A percentile compares a stretch with the other conserved stretches of the same genome.
These are phyloP conservation scores for Champsocephalus gunnari DNA, from an alignment of 2,797 vertebrate species.

Conservation along the genomic window DNA sequence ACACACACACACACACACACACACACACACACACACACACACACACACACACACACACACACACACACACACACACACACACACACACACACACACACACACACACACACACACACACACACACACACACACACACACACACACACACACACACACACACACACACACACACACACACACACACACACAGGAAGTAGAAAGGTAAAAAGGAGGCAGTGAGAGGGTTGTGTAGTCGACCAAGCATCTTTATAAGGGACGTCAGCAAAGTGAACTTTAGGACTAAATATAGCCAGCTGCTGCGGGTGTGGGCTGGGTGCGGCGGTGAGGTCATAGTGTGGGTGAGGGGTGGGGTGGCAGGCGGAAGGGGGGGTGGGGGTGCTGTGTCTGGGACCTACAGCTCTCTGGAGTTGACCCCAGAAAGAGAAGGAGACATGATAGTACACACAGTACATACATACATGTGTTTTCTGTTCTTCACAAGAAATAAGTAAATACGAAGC, in stretches of 20 bases:
- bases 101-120: too few species aligned
- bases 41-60: not conserved
- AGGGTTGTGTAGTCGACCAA: conserved; percentile 24
- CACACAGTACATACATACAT: not conserved
- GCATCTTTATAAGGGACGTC: conserved; percentile 52
- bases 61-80: too few species aligned
- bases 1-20: too few species aligned
- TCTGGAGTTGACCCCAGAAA: conserved; percentile 59
- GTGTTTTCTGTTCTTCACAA: not conserved
- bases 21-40: too few species aligned
- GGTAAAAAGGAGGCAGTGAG: not conserved
- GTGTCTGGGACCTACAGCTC: conserved; percentile 44
- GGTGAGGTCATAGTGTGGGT: conserved; percentile 78
- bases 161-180: too few species aligned
- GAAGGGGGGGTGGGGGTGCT: conserved; percentile 41
- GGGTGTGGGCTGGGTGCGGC: conserved; percentile 73
- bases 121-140: too few species aligned
- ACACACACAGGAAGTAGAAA: too few species aligned
- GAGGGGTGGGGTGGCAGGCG: conserved; percentile 41
- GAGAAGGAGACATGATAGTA: conserved; percentile 21
- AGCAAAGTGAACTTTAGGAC: conserved; percentile 56
- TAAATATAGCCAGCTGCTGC: conserved; percentile 75
- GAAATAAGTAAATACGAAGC: too few species aligned
- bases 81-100: too few species aligned
- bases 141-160: too few species aligned